Percentiles rank a stretch among this genome's conserved stretches.
Evolutionary conservation across 1,140 invertebrate genomes (phyloP).

Genomic region (Halyomorpha halys): DNA sequence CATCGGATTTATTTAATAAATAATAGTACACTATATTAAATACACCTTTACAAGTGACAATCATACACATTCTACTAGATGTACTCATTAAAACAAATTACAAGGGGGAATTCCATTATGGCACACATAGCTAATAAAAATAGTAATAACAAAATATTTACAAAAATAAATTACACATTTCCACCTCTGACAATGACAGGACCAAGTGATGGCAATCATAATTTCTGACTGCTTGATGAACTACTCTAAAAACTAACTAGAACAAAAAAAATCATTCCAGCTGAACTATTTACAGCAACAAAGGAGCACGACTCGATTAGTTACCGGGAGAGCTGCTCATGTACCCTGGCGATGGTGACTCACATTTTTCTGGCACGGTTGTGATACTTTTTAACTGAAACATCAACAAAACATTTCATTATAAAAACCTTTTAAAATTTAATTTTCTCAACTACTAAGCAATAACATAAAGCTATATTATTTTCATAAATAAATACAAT

Average conservation of each 20-base stretch:
- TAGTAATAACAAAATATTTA: constrained; percentile 17
- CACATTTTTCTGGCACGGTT: constrained; percentile 41
- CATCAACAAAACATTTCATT: no score
- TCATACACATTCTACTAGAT: background rate
- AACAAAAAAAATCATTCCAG: background rate
- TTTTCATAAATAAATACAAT: no score
- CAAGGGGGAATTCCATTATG: background rate
- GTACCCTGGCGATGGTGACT: constrained; percentile 44
- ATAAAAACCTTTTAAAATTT: no score
- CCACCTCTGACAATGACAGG: background rate
- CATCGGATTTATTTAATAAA: background rate
- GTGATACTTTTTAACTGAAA: constrained; percentile 36
- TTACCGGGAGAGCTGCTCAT: constrained; percentile 41
- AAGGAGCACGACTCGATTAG: background rate
- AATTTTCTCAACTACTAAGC: no score
- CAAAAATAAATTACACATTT: constrained; percentile 17
- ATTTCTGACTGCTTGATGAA: background rate
- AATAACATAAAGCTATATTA: no score
- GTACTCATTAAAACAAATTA: background rate
- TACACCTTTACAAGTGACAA: background rate
- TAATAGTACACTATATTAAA: background rate
- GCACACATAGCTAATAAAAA: constrained; percentile 6
- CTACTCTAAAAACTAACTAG: background rate
- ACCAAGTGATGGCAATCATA: background rate
- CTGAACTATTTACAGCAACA: background rate